A percentile compares a stretch with the other conserved stretches of the same genome.
These are phyloP conservation scores for Lepus townsendii DNA, from an alignment of 2,797 vertebrate genomes.

Conservation along the genomic window DNA sequence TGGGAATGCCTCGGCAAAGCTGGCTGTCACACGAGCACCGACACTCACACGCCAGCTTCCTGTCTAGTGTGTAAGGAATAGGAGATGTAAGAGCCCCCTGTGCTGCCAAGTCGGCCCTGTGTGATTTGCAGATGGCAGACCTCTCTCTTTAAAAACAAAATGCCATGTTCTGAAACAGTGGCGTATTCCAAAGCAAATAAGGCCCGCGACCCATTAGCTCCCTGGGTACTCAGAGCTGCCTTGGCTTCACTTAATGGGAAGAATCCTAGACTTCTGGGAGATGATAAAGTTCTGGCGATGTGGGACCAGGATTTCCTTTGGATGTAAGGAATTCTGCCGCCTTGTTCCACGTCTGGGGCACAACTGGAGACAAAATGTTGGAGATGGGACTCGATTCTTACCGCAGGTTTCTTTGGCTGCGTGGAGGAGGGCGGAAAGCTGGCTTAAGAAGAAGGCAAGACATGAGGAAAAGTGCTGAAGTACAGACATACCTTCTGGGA, in stretches of 20 bases:
- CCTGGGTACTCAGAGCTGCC: background rate
- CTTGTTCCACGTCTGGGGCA: background rate
- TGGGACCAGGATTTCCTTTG: background rate
- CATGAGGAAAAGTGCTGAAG: background rate
- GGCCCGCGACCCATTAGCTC: background rate
- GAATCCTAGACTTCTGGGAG: background rate
- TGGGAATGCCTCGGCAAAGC: background rate
- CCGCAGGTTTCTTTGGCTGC: background rate
- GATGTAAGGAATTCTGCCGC: conserved; percentile 34
- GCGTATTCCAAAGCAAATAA: background rate
- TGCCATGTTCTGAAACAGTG: conserved; percentile 20
- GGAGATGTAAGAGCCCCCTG: background rate
- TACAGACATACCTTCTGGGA: background rate
- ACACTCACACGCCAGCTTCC: background rate
- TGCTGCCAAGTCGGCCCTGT: background rate
- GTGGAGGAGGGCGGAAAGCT: background rate
- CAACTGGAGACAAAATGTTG: background rate
- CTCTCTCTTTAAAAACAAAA: background rate
- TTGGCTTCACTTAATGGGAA: conserved; percentile 36
- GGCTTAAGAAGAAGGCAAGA: background rate
- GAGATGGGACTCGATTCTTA: background rate
- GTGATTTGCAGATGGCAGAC: background rate
- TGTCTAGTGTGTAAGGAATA: background rate
- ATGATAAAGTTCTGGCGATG: conserved; percentile 30
- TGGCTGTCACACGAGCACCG: conserved; percentile 16